These are phyloP conservation scores for Bostrychus sinensis DNA, from an alignment of 2,113 vertebrate species.

Conservation along the genomic window DNA sequence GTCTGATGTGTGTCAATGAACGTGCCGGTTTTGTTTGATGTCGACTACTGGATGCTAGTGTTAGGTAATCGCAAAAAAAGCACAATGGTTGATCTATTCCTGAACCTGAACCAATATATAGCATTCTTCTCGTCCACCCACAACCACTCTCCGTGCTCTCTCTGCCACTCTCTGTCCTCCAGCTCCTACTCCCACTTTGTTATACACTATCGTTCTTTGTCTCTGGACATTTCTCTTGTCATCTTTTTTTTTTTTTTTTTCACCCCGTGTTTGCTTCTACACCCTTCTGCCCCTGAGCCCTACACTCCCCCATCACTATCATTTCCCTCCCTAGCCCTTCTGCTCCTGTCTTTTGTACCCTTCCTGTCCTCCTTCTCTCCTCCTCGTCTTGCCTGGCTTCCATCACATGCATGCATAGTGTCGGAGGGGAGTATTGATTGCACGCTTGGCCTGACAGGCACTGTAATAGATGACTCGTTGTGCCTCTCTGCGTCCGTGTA, in stretches of 20 bases:
- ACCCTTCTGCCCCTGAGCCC: conserved; percentile 46
- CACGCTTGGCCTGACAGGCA: conserved; percentile 67
- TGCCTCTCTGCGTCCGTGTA: conserved; percentile 11
- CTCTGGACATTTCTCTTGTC: conserved; percentile 69
- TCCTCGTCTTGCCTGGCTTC: conserved; percentile 47
- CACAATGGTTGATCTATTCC: conserved; percentile 76
- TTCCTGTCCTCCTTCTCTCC: conserved; percentile 38
- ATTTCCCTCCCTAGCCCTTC: conserved; percentile 7
- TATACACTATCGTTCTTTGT: conserved; percentile 65
- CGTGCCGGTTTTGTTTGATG: conserved; percentile 53
- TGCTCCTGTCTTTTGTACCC: conserved; percentile 26
- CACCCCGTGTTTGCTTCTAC: conserved; percentile 22
- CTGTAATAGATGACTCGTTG: conserved; percentile 60
- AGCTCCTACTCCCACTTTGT: conserved; percentile 70
- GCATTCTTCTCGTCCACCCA: conserved; percentile 70
- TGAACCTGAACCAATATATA: conserved; percentile 74
- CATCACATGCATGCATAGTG: conserved; percentile 64
- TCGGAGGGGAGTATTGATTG: conserved; percentile 72
- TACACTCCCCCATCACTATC: conserved; percentile 25
- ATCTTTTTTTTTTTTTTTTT: conserved; percentile 30
- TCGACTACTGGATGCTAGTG: conserved; percentile 62
- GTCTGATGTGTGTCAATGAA: conserved; percentile 38
- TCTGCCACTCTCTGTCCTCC: conserved; percentile 60
- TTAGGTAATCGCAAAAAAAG: conserved; percentile 72
- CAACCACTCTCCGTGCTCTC: conserved; percentile 60